Conservation (phyloP, 1,140 invertebrate genomes). For the Charaxes varanes region DNA sequence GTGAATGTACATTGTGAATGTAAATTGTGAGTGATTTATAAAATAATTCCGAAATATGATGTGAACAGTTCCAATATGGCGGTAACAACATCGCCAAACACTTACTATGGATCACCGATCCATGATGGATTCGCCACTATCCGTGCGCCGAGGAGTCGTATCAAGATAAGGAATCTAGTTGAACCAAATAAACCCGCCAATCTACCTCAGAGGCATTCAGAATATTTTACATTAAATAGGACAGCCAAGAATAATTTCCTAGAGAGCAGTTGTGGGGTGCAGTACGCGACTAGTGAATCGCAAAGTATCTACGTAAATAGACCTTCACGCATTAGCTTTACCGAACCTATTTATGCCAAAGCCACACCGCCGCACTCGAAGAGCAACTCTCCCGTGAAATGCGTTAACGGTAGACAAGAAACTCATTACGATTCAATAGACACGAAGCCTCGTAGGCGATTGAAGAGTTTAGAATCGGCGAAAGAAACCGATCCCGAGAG, state of each 20-base stretch:
- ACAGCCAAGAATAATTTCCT: conserved; percentile 61
- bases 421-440: conserved; percentile 70
- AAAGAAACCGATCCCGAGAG: conserved; percentile 38
- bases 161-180: conserved; percentile 67
- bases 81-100: conserved; percentile 52
- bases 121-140: conserved; percentile 90
- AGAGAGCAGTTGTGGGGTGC: conserved; percentile 61
- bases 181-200: conserved; percentile 59
- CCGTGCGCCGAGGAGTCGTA: conserved; percentile 75
- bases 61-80: conserved; percentile 43
- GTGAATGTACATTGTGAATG: background rate
- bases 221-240: conserved; percentile 71
- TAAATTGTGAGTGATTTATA: background rate
- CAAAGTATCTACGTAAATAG: conserved; percentile 42
- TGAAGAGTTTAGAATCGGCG: conserved; percentile 53
- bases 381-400: conserved; percentile 55
- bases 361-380: conserved; percentile 54
- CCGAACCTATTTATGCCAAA: conserved; percentile 71
- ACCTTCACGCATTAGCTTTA: conserved; percentile 55
- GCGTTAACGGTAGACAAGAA: conserved; percentile 46
- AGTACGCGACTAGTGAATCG: conserved; percentile 45
- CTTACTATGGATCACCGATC: conserved; percentile 77
- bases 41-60: conserved; percentile 2
- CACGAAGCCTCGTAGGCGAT: conserved; percentile 58
- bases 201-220: conserved; percentile 67